Base-by-base conservation (phyloP, 2,113 vertebrate genomes). In the Tetraodon nigroviridis region DNA sequence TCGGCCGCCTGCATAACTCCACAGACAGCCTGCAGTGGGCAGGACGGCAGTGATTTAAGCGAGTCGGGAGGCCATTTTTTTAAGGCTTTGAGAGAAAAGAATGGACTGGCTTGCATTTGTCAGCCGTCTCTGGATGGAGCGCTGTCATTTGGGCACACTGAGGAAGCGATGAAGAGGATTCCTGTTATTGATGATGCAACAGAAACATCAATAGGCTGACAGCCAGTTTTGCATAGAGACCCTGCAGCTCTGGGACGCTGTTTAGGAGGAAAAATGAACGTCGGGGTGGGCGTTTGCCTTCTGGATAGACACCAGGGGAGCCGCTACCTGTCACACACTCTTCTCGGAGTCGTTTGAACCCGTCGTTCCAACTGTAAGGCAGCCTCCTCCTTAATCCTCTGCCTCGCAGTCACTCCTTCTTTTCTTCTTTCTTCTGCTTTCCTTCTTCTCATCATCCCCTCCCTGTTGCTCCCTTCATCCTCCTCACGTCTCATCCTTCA, bases 301-400 rank as follows among this genome's bases (percentile, higher is more conserved):
- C 45, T 22, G 54, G 49, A 44, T 46, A 64, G 53, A 56, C 51
- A 53, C 37, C 62, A 41, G 48, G 37, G 67, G 17, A 49, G 21
- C 44, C 42, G 20, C 15, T 16, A 24, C 54, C 58, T 58, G 58
- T 64, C 52, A 61, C 32, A 51, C 52, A 2, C 58, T n/a, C 21
- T 18, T 7, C 15, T 45, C 32, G 59, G 51, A 64, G 44, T 15
- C 17, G 40, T 64, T 51, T 54, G 52, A 64, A 65, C 49, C 24
- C 13, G 1, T 7, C 11, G 6, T 37, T 37, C 32, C 32, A 8
- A 37, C 32, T 37, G 32, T 37, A 21, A 14, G 58, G 40, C 68
- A 58, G 62, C 58, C 51, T 20, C 22, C 22, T 14, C 40, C 22
- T 46, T 41, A 49, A 46, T 64, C 18, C 42, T 46, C 45, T 24